These are phyloP conservation scores for Steatornis caripensis DNA, from an alignment of 2,113 vertebrate species.

Conservation along the genomic window DNA sequence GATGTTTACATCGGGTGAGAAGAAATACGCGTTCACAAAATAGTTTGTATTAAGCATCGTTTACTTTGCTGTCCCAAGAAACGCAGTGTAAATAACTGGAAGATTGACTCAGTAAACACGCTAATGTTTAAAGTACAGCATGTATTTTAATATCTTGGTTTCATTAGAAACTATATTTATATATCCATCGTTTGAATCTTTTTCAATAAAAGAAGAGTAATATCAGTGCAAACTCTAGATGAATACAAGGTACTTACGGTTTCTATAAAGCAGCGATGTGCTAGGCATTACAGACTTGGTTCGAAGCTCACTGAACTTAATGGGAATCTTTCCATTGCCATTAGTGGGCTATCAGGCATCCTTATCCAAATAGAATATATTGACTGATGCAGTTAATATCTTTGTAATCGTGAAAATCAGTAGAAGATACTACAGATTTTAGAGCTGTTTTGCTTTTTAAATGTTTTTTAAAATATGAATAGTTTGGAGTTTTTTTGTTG, in stretches of 20 bases:
- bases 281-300: neutral
- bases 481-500: neutral
- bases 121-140: neutral
- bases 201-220: neutral
- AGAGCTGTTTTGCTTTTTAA: neutral
- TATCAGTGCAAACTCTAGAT: neutral
- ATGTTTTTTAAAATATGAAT: neutral
- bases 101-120: neutral
- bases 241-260: neutral
- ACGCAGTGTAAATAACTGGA: neutral
- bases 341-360: neutral
- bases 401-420: neutral
- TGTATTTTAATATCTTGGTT: neutral
- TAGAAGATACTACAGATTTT: neutral
- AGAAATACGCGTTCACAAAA: neutral
- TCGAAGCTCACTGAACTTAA: neutral
- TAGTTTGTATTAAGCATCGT: neutral
- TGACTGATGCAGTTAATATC: neutral
- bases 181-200: neutral
- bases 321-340: neutral
- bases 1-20: neutral
- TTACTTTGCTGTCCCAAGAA: slow-evolving; percentile 13
- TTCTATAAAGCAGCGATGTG: neutral
- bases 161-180: neutral
- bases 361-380: neutral